Evolutionary conservation across 2,797 vertebrate species (phyloP), one percentile per base, ranked within the genome.

Genomic region (Sebastes oblongus): DNA sequence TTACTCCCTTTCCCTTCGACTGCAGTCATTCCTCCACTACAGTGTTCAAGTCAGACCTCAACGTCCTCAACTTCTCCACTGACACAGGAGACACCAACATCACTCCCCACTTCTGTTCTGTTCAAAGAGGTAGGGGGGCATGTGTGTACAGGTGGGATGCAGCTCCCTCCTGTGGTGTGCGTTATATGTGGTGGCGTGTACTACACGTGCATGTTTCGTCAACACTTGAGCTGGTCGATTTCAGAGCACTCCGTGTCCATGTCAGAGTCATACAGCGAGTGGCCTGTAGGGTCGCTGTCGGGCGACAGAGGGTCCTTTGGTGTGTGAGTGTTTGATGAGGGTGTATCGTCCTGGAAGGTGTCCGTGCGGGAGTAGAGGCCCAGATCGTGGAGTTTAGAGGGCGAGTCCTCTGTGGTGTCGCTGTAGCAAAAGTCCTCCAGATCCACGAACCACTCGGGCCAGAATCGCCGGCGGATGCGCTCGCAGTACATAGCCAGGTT

Each of bases 401-500:
- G 94, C 1, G 96, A 96, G 90, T 95, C 92, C 71, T 98, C 97
- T 0, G 96, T 96, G 86, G 94, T 96, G 89, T 97, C 96, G 27
- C 96, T 96, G 4, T 97, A 98, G 80, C 96, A 91, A 67, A 98
- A 96, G 83, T 96, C 96, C 67, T 98, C 98, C 5, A 97, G 95
- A 54, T 98, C 98, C 0, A 98, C 96, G 9, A 97, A 98, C 98
- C 98, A 99, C 85, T 99, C 98, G 0, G 98, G 98, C 98, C 98
- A 99, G 90, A 98, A 99, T 88, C 97, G 97, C 86, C 97, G 96
- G 88, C 98, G 96, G 90, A 99, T 99, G 75, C 98, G 96, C 89
- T 99, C 98, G 73, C 98, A 99, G 93, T 99, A 99, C 98, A 99
- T 98, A 89, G 98, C 98, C n/a, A 99, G 95, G 89, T 99, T 99